phyloP scores from a whole-genome alignment of 2,888 invertebrate species.

The Teleogryllus oceanicus region DNA sequence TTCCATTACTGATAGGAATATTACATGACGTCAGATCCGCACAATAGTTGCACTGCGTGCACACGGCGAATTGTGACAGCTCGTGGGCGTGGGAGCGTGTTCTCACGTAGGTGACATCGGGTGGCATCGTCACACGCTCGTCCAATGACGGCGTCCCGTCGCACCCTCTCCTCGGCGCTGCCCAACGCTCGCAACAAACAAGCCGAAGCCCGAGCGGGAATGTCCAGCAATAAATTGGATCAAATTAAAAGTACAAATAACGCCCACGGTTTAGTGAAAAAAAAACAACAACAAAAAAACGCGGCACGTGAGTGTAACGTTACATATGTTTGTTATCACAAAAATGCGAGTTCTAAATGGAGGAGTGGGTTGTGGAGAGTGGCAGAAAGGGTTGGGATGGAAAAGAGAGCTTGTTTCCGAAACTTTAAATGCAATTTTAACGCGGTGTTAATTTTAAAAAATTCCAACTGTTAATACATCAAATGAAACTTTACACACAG shows the following conservation, averaged over 20 bases:
- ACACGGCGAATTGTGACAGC: not conserved
- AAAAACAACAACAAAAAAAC: not conserved
- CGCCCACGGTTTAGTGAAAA: not conserved
- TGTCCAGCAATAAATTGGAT: constrained; percentile 5
- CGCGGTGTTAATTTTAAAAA: constrained; percentile 18
- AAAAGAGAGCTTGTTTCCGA: constrained; percentile 18
- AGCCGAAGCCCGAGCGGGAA: not conserved
- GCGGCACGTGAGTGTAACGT: not conserved
- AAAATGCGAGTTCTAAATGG: not conserved
- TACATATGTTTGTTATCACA: not conserved
- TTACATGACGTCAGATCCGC: no score
- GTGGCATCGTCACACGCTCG: not conserved
- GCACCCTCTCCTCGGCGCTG: not conserved
- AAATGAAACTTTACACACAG: constrained; percentile 18
- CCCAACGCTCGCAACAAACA: not conserved
- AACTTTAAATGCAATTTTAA: constrained; percentile 11
- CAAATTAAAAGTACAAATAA: constrained; percentile 18
- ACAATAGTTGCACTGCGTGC: not conserved
- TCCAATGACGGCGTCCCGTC: no score
- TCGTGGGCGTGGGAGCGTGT: not conserved
- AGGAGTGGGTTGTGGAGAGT: constrained; percentile 1
- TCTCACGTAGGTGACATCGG: not conserved
- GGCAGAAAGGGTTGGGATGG: constrained; percentile 2
- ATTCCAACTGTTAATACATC: constrained; percentile 10
- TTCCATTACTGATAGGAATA: no score